Evolutionary conservation across 2,797 vertebrate species (phyloP).

Genomic region (Chrysocyon brachyurus): DNA sequence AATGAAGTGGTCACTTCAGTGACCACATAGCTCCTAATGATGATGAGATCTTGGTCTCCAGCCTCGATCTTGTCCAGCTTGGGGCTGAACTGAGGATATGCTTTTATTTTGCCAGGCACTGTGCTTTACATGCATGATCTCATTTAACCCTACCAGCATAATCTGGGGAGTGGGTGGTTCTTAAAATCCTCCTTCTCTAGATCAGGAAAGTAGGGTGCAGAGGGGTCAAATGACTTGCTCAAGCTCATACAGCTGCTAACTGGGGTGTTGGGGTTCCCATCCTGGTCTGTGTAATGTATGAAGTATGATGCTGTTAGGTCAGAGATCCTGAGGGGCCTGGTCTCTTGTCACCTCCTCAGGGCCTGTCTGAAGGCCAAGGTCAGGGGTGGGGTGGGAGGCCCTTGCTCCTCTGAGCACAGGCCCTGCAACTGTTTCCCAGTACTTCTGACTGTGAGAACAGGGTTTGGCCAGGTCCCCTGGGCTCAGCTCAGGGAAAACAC

Average conservation of each 20-base stretch:
- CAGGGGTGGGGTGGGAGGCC: background rate
- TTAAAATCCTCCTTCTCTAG: background rate
- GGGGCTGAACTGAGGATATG: background rate
- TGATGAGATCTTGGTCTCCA: background rate
- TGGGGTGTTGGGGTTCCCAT: background rate
- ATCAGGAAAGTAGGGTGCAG: background rate
- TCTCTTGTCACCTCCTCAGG: background rate
- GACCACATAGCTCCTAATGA: background rate
- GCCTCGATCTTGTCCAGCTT: background rate
- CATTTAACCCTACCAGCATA: background rate
- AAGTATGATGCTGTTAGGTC: background rate
- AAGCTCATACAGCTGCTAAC: background rate
- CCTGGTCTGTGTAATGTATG: too few relatives aligned
- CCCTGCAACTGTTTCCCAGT: background rate
- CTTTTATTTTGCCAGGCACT: background rate
- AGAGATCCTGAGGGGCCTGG: background rate
- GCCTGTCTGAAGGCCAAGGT: background rate
- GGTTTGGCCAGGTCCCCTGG: background rate
- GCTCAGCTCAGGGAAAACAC: slow-evolving; percentile 70
- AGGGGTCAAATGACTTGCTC: background rate
- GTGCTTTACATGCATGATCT: background rate
- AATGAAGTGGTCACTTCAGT: background rate
- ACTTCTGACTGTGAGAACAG: background rate
- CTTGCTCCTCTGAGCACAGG: background rate
- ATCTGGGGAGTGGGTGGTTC: background rate